phyloP scores from a whole-genome alignment of 2,888 invertebrate species.

The Sminthurinus aureus region DNA sequence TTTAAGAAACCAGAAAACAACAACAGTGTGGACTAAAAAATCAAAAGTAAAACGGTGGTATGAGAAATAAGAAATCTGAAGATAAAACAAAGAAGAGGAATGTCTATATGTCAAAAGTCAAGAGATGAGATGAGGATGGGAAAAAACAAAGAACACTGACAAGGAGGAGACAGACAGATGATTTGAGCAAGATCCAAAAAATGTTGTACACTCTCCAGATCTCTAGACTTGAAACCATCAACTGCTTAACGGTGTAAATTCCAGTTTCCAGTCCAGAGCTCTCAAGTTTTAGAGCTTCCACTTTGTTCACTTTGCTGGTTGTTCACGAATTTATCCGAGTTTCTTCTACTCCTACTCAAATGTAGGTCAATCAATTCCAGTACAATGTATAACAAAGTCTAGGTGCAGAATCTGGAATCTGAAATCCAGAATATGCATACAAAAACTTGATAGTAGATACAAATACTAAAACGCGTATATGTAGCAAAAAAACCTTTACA shows the following conservation, averaged over 20 bases:
- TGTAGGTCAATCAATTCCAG: slow-evolving; percentile 39
- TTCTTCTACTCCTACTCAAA: neutral
- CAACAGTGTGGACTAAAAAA: too few relatives aligned
- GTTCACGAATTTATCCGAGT: neutral
- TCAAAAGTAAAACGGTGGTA: neutral
- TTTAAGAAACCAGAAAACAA: neutral
- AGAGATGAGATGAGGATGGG: neutral
- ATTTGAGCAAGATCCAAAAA: slow-evolving; percentile 11
- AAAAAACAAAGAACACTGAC: neutral
- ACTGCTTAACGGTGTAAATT: neutral
- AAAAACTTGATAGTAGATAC: too few relatives aligned
- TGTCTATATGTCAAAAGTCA: neutral
- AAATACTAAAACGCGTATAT: too few relatives aligned
- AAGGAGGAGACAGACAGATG: slow-evolving; percentile 12
- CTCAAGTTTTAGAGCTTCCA: neutral
- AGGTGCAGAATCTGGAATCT: too few relatives aligned
- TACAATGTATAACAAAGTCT: too few relatives aligned
- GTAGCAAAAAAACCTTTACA: too few relatives aligned
- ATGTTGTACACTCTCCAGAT: neutral
- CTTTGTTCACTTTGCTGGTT: neutral
- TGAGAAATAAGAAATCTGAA: neutral
- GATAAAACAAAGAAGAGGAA: neutral
- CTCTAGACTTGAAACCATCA: neutral
- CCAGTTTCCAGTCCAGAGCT: neutral
- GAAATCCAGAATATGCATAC: too few relatives aligned